A percentile compares a stretch with the other conserved stretches of the same genome.
These are phyloP conservation scores for Mormyrus lacerda DNA, from an alignment of 2,113 vertebrate species.

Conservation along the genomic window DNA sequence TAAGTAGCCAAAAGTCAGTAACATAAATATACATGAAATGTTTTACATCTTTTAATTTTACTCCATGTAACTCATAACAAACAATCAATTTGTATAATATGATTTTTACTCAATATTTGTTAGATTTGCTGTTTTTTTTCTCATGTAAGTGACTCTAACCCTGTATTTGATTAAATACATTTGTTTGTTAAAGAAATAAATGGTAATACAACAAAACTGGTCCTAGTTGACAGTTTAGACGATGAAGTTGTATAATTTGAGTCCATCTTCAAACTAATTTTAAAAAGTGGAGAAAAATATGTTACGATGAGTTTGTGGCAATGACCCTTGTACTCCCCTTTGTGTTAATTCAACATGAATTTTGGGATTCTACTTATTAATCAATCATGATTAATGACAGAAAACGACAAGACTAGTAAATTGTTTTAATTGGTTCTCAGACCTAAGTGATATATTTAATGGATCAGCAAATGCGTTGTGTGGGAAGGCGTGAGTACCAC, in stretches of 20 bases:
- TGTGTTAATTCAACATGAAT: background rate
- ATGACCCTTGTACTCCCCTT: background rate
- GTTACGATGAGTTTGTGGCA: background rate
- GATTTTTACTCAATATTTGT: background rate
- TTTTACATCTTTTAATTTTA: background rate
- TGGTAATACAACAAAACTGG: background rate
- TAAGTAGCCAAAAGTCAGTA: background rate
- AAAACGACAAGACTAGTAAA: background rate
- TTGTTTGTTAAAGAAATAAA: background rate
- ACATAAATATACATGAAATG: too few relatives aligned
- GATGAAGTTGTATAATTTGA: background rate
- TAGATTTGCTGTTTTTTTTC: background rate
- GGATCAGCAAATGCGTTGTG: background rate
- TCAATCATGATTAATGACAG: background rate
- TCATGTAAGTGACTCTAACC: background rate
- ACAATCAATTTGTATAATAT: background rate
- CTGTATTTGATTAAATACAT: background rate
- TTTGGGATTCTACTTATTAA: background rate
- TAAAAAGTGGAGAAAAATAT: background rate
- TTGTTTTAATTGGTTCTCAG: background rate
- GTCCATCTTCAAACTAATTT: background rate
- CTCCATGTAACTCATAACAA: background rate
- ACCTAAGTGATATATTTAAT: background rate
- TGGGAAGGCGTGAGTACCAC: background rate
- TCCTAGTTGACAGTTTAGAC: background rate